These are phyloP conservation scores for Platycheirus albimanus DNA, from an alignment of 2,888 invertebrate species.

Conservation along the genomic window DNA sequence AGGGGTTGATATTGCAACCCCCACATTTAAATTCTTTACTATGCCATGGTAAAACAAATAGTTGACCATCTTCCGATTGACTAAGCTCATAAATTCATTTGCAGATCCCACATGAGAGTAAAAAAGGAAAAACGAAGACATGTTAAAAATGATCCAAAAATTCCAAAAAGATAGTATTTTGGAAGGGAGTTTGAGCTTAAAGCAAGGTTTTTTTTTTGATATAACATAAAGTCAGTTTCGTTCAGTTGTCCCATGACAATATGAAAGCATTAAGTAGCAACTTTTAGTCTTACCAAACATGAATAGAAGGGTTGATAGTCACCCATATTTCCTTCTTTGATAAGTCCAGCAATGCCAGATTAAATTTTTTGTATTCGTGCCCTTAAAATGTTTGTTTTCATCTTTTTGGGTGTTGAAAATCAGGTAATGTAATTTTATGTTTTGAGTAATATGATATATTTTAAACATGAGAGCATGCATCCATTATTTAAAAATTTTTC, in stretches of 20 bases:
- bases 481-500: too few species aligned
- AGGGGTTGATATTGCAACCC: neutral
- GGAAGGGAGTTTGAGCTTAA: neutral
- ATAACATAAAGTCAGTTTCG: neutral
- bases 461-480: too few species aligned
- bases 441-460: too few species aligned
- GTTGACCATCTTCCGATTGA: conserved; percentile 49
- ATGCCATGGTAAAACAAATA: conserved; percentile 11
- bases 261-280: conserved; percentile 11
- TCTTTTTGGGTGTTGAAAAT: too few species aligned
- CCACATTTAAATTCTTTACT: conserved; percentile 25
- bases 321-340: too few species aligned
- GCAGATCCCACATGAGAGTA: conserved; percentile 25
- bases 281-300: neutral
- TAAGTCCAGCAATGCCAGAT: conserved; percentile 3
- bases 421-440: too few species aligned
- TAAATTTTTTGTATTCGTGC: too few species aligned
- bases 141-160: conserved; percentile 65
- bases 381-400: too few species aligned
- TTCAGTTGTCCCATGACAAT: conserved; percentile 17
- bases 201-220: neutral
- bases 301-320: conserved; percentile 2
- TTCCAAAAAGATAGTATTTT: conserved; percentile 6
- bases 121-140: conserved; percentile 28
- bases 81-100: conserved; percentile 69